Conservation (phyloP, 2,797 vertebrate species). For the Gymnodraco acuticeps region DNA sequence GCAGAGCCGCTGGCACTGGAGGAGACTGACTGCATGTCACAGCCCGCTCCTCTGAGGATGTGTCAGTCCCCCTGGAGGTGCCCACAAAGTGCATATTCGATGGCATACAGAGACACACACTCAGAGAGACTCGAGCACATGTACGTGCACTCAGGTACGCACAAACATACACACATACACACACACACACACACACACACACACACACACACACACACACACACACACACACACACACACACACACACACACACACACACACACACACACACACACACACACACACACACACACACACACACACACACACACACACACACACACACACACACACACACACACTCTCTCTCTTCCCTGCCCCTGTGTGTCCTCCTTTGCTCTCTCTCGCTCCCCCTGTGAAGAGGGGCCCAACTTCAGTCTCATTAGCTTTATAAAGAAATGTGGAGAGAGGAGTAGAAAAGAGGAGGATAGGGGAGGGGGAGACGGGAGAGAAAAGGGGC, state of each 20-base stretch:
- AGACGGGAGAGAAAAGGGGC: slow-evolving; percentile 68
- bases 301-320: slow-evolving; percentile 8
- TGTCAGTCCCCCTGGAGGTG: slow-evolving; percentile 47
- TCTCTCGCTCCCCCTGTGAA: slow-evolving; percentile 63
- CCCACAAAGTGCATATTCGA: slow-evolving; percentile 63
- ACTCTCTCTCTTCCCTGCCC: slow-evolving; percentile 13
- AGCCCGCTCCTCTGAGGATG: slow-evolving; percentile 36
- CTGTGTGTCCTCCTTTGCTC: slow-evolving; percentile 61
- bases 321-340: neutral
- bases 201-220: slow-evolving; percentile 13
- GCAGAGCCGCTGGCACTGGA: slow-evolving; percentile 51
- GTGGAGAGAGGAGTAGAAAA: slow-evolving; percentile 73
- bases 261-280: slow-evolving; percentile 22
- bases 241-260: slow-evolving; percentile 22
- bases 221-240: too few relatives aligned
- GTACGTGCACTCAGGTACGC: slow-evolving; percentile 34
- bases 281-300: neutral
- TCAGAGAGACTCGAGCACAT: slow-evolving; percentile 23
- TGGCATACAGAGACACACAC: slow-evolving; percentile 37
- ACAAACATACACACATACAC: slow-evolving; percentile 27
- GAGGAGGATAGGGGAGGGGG: slow-evolving; percentile 65
- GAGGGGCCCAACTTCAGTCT: slow-evolving; percentile 85
- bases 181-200: neutral
- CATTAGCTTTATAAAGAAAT: slow-evolving; percentile 87
- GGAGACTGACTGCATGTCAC: slow-evolving; percentile 51